These are phyloP conservation scores for Hippotragus niger DNA, from an alignment of 2,113 vertebrate genomes.

Conservation along the genomic window DNA sequence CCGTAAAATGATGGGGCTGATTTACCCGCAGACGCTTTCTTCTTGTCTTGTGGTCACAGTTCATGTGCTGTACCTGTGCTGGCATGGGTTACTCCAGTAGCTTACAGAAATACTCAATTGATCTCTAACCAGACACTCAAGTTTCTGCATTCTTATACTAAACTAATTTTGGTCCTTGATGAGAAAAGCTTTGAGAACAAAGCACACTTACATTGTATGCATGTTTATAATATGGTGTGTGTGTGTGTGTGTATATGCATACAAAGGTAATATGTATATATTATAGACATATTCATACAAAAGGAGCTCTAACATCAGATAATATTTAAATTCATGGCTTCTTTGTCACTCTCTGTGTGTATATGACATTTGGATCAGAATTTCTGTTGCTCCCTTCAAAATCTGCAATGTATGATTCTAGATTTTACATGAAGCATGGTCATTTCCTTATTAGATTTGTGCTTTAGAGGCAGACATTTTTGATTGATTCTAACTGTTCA, in stretches of 20 bases:
- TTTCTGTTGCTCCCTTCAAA: not conserved
- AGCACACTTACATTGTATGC: not conserved
- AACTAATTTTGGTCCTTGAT: not conserved
- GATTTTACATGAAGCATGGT: not conserved
- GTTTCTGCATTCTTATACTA: not conserved
- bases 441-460: not conserved
- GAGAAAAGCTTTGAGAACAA: not conserved
- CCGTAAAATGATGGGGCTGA: not conserved
- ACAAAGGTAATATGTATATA: not conserved
- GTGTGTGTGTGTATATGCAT: rapidly evolving
- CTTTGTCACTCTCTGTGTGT: not conserved
- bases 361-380: not conserved
- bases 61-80: not conserved
- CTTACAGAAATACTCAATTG: not conserved
- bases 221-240: not conserved
- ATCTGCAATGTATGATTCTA: not conserved
- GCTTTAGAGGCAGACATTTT: not conserved
- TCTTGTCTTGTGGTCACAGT: not conserved
- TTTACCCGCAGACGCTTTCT: not conserved
- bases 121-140: not conserved
- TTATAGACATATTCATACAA: not conserved
- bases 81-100: not conserved
- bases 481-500: not conserved
- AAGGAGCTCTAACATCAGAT: not conserved
- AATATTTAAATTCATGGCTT: not conserved